phyloP scores from a whole-genome alignment of 2,797 vertebrate species.

The Glossophaga mutica region DNA sequence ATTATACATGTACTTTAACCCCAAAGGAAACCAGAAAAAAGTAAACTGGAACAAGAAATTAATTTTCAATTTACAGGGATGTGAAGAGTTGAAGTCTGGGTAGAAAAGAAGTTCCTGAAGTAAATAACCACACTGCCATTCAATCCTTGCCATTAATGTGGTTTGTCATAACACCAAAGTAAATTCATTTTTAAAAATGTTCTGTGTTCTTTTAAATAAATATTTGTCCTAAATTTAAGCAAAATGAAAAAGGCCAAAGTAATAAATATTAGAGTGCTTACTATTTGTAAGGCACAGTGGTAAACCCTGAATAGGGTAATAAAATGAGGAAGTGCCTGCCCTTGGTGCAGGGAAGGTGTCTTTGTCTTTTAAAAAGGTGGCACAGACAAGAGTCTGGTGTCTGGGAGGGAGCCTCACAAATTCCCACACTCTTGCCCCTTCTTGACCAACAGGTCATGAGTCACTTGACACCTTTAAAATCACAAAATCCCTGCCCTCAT shows the following conservation, averaged over 20 bases:
- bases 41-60: conserved; percentile 60
- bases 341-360: neutral
- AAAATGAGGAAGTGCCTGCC: neutral
- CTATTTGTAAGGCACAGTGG: neutral
- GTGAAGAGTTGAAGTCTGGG: conserved; percentile 70
- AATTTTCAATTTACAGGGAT: conserved; percentile 62
- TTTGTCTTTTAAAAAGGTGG: neutral
- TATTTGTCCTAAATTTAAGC: conserved; percentile 47
- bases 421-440: neutral
- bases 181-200: conserved; percentile 40
- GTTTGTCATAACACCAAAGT: conserved; percentile 65
- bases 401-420: neutral
- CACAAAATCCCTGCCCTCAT: neutral
- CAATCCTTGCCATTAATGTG: conserved; percentile 49
- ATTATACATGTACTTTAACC: conserved; percentile 57
- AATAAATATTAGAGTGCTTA: conserved; percentile 28
- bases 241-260: conserved; percentile 32
- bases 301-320: neutral
- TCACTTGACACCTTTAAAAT: neutral
- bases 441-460: neutral
- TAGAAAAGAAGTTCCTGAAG: conserved; percentile 57
- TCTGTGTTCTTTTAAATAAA: conserved; percentile 41
- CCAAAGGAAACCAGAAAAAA: conserved; percentile 64
- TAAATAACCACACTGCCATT: conserved; percentile 52
- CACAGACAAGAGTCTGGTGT: neutral